Conservation (phyloP, 1,140 invertebrate species). For the Pseudomyrmex dendroicus region DNA sequence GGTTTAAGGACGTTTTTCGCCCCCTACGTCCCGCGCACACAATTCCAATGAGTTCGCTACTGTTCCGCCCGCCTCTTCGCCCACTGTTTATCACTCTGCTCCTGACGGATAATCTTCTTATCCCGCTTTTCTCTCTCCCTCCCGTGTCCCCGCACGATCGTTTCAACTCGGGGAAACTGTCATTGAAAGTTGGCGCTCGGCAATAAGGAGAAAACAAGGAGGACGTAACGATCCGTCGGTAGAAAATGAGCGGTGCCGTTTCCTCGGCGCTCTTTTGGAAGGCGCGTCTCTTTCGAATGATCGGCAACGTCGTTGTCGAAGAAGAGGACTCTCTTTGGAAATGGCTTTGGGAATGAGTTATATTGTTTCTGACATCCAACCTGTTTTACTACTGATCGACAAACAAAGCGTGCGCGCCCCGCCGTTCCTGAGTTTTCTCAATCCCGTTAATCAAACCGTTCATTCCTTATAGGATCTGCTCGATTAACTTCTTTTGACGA, state of each 20-base stretch:
- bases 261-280: not conserved
- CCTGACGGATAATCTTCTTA: conserved; percentile 58
- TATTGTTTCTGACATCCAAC: conserved; percentile 20
- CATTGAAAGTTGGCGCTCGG: conserved; percentile 58
- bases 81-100: conserved; percentile 40
- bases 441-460: conserved; percentile 4
- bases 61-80: not conserved
- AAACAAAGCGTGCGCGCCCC: conserved; percentile 18
- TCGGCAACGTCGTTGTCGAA: not conserved
- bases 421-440: not conserved
- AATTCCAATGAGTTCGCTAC: conserved; percentile 47
- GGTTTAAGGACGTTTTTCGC: conserved; percentile 48
- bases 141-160: conserved; percentile 42
- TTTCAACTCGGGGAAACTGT: conserved; percentile 53
- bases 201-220: conserved; percentile 61
- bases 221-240: conserved; percentile 49
- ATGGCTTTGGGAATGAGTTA: conserved; percentile 5
- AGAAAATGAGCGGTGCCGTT: conserved; percentile 47
- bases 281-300: conserved; percentile 5
- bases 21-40: conserved; percentile 1
- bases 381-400: conserved; percentile 34
- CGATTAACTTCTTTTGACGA: not conserved
- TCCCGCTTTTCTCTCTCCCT: conserved; percentile 28
- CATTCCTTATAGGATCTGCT: not conserved
- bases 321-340: not conserved